A percentile compares a stretch with the other conserved stretches of the same genome.
These are phyloP conservation scores for Triops cancriformis DNA, from an alignment of 1,140 invertebrate species.

Conservation along the genomic window DNA sequence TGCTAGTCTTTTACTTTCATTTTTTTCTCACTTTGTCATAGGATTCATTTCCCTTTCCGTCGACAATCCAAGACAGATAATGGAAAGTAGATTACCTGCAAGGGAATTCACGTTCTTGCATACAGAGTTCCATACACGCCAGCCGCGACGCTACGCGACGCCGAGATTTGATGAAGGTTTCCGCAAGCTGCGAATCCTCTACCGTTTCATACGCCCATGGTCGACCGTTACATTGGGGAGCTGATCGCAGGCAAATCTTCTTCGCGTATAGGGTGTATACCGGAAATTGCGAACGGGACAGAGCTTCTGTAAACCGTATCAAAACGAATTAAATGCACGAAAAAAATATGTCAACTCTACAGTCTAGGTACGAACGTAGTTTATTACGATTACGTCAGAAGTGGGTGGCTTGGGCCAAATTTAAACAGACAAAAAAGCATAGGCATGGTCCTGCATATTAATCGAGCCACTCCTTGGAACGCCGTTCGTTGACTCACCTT, in stretches of 20 bases:
- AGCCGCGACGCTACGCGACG: conserved; percentile 35
- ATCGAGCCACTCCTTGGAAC: background rate
- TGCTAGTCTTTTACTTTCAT: background rate
- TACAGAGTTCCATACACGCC: conserved; percentile 43
- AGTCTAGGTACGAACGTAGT: background rate
- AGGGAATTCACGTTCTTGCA: conserved; percentile 41
- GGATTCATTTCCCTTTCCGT: background rate
- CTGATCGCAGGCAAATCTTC: conserved; percentile 41
- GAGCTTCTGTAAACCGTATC: conserved; percentile 34
- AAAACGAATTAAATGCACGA: background rate
- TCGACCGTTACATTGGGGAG: conserved; percentile 34
- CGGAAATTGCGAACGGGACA: conserved; percentile 46
- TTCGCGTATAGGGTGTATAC: conserved; percentile 49
- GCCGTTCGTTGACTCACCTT: background rate
- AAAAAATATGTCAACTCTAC: too few relatives aligned
- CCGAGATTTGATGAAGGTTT: conserved; percentile 33
- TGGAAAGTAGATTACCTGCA: conserved; percentile 39
- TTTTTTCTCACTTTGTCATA: background rate
- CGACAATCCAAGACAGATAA: background rate
- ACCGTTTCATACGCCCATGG: conserved; percentile 46
- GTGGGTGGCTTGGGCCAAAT: background rate
- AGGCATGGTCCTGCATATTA: conserved; percentile 1
- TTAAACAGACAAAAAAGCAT: background rate
- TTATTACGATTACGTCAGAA: background rate
- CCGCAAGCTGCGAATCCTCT: conserved; percentile 24